Percentiles rank a stretch among this genome's conserved stretches.
These are phyloP conservation scores for Phengaris arion DNA, from an alignment of 2,888 invertebrate species.

Conservation along the genomic window DNA sequence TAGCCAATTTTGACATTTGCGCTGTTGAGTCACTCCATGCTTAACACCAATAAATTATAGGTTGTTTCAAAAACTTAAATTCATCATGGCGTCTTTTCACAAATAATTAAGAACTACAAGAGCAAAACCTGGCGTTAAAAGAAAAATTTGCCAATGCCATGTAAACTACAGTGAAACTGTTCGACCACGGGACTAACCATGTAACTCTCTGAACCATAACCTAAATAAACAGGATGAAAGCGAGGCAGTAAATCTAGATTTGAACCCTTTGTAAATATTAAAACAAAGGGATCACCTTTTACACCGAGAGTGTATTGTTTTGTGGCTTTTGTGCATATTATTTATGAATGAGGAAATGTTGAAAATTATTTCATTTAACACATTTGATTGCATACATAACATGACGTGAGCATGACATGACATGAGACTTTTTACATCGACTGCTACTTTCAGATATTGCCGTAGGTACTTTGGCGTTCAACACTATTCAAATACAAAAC, in stretches of 20 bases:
- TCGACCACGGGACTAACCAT: neutral
- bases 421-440: too few species aligned
- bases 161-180: neutral
- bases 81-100: neutral
- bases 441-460: too few species aligned
- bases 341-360: conserved; percentile 3
- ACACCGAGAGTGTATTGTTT: conserved; percentile 9
- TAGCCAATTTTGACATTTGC: too few species aligned
- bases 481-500: too few species aligned
- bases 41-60: too few species aligned
- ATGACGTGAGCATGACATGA: too few species aligned
- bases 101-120: neutral
- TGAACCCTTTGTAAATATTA: conserved; percentile 28
- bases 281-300: conserved; percentile 24
- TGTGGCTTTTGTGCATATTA: conserved; percentile 10
- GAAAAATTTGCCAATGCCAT: neutral
- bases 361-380: neutral
- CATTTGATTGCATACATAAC: neutral
- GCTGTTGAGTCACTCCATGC: too few species aligned
- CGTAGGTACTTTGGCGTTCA: too few species aligned
- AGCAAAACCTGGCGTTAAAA: neutral
- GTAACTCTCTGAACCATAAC: conserved; percentile 19
- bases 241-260: conserved; percentile 28
- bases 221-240: conserved; percentile 26
- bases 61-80: neutral